Evolutionary conservation across 2,797 vertebrate genomes (phyloP).

Genomic region (Sebastes flavidus): DNA sequence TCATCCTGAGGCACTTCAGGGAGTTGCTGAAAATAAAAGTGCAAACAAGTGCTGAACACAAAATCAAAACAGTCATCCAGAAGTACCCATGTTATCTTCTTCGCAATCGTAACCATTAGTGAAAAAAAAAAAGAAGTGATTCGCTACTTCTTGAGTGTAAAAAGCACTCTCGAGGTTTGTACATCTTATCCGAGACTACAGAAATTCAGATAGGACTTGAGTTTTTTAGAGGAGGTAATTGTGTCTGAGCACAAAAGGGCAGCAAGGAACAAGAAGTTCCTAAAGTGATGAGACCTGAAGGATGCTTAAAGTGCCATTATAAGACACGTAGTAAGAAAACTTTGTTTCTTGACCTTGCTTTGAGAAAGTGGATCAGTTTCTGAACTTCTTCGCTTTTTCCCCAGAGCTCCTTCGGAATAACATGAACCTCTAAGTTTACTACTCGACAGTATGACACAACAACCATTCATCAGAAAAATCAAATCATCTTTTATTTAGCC

Average conservation of each 20-base stretch:
- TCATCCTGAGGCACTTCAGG: background rate
- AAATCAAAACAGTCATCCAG: background rate
- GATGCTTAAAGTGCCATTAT: background rate
- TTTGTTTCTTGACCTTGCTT: background rate
- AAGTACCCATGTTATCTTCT: background rate
- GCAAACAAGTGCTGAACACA: background rate
- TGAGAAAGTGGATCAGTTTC: background rate
- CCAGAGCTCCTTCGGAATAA: background rate
- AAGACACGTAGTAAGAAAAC: background rate
- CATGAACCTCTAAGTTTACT: background rate
- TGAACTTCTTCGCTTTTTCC: background rate
- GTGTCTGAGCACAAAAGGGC: background rate
- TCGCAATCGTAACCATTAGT: background rate
- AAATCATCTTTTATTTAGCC: conserved; percentile 18
- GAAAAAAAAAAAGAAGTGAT: background rate
- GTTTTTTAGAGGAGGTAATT: background rate
- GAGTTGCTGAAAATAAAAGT: background rate
- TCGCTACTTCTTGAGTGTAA: background rate
- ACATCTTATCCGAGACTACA: background rate
- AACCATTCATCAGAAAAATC: background rate
- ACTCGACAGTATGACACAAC: background rate
- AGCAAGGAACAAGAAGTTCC: background rate
- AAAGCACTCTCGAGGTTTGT: background rate
- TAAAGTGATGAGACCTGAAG: background rate
- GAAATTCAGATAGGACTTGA: background rate